Conservation (phyloP, 2,113 vertebrate species). For the Hippoglossus stenolepis region DNA sequence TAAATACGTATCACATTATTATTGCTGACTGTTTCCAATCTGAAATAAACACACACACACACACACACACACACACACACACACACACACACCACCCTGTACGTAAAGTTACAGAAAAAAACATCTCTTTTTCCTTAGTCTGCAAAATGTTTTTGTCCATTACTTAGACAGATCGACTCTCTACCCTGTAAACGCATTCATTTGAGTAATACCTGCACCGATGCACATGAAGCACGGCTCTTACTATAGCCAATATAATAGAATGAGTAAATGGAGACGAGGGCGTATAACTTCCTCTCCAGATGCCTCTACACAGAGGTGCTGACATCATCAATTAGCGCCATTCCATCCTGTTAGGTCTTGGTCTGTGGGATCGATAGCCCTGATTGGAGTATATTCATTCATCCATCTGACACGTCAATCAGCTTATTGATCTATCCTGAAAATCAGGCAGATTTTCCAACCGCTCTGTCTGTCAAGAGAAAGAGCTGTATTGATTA, state of each 20-base stretch:
- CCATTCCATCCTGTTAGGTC: slow-evolving; percentile 28
- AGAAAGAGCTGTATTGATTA: slow-evolving; percentile 61
- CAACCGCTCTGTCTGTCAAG: slow-evolving; percentile 42
- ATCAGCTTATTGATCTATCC: slow-evolving; percentile 57
- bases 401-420: slow-evolving; percentile 63
- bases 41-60: neutral
- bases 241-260: neutral
- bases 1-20: neutral
- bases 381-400: slow-evolving; percentile 64
- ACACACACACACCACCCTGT: neutral
- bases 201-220: neutral
- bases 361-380: slow-evolving; percentile 45
- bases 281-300: slow-evolving; percentile 4
- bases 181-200: neutral
- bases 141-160: neutral
- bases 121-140: neutral
- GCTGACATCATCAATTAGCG: slow-evolving; percentile 42
- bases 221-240: neutral
- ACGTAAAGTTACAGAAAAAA: slow-evolving; percentile 12
- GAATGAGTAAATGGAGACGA: slow-evolving; percentile 1
- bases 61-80: neutral
- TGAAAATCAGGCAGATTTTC: slow-evolving; percentile 60
- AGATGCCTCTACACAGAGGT: slow-evolving; percentile 19
- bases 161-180: neutral
- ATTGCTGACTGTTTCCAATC: slow-evolving; percentile 1